A percentile compares a stretch with the other conserved stretches of the same genome.
phyloP scores from a whole-genome alignment of 2,797 vertebrate genomes.

The Luscinia luscinia region DNA sequence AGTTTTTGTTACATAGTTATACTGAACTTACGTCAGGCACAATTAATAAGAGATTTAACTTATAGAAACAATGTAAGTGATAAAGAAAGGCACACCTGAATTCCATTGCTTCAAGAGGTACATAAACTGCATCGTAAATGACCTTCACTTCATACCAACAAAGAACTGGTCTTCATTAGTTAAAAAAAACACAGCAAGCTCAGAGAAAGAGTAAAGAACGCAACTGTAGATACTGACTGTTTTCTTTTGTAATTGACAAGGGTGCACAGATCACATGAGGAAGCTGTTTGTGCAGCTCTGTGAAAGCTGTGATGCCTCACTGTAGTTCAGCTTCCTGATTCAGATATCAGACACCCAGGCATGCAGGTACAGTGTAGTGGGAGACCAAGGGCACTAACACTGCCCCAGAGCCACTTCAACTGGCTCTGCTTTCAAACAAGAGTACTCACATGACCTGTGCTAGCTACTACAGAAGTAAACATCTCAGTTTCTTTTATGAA shows the following conservation, averaged over 20 bases:
- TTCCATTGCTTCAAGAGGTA: neutral
- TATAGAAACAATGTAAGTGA: neutral
- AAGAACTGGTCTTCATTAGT: neutral
- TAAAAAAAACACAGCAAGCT: neutral
- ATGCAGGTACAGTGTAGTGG: neutral
- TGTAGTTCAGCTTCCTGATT: neutral
- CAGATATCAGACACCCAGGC: neutral
- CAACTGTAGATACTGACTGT: neutral
- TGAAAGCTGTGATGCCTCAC: fast-evolving
- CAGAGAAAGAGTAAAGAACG: neutral
- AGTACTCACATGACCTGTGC: neutral
- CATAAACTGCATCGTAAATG: neutral
- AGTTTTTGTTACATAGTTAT: neutral
- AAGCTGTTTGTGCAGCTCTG: neutral
- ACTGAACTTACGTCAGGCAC: neutral
- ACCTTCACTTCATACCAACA: neutral
- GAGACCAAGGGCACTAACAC: neutral
- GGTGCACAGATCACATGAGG: fast-evolving
- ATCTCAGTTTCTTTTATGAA: neutral
- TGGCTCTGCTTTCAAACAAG: neutral
- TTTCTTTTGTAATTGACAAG: neutral
- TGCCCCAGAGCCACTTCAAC: neutral
- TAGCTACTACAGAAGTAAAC: neutral
- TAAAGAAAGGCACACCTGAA: neutral
- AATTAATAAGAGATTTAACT: neutral